phyloP scores from a whole-genome alignment of 23 tunicate genomes.

The Ciona savignyi region DNA sequence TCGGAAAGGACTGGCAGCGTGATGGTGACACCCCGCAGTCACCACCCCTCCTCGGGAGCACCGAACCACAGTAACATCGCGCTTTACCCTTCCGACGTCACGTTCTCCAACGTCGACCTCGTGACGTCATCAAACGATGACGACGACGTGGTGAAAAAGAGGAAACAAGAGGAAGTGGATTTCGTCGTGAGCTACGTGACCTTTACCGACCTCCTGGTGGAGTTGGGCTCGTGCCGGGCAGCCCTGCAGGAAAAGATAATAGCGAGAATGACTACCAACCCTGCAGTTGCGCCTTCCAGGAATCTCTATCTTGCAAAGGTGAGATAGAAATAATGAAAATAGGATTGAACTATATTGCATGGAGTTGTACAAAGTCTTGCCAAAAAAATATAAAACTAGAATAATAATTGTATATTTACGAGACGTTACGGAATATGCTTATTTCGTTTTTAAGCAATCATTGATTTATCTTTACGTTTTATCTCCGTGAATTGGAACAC shows the following conservation, averaged over 20 bases:
- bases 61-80: slow-evolving; percentile 56
- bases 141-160: slow-evolving; percentile 58
- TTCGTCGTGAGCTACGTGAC: slow-evolving; percentile 43
- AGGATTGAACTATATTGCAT: background rate
- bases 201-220: slow-evolving; percentile 52
- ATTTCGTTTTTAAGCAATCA: background rate
- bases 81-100: slow-evolving; percentile 61
- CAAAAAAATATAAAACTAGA: too few species aligned
- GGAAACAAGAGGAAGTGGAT: slow-evolving; percentile 76
- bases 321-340: background rate
- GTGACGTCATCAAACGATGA: slow-evolving; percentile 76
- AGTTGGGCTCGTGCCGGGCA: slow-evolving; percentile 38
- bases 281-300: slow-evolving; percentile 78
- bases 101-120: slow-evolving; percentile 59
- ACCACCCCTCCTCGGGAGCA: slow-evolving; percentile 4
- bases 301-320: slow-evolving; percentile 78
- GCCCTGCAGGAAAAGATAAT: slow-evolving; percentile 59
- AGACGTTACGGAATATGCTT: too few species aligned
- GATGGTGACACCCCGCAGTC: slow-evolving; percentile 44
- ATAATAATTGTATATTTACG: too few species aligned
- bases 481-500: too few species aligned
- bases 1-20: slow-evolving; percentile 20
- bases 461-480: too few species aligned
- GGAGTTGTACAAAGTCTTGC: too few species aligned
- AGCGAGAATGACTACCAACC: slow-evolving; percentile 68